phyloP scores from a whole-genome alignment of 2,113 vertebrate species.

The Xenopus laevis region DNA sequence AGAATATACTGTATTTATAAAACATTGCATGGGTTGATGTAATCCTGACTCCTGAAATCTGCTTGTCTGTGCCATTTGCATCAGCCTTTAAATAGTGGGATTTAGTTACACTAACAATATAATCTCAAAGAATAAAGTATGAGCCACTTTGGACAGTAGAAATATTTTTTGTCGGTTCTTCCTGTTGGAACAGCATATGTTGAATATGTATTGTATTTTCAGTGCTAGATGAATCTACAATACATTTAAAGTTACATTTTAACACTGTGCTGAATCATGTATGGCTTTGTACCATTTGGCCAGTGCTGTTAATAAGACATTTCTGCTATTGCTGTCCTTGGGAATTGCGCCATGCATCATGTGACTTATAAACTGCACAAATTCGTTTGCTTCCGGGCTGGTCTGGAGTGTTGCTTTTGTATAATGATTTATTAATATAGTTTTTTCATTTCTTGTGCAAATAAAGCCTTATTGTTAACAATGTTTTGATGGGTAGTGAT shows the following conservation, averaged over 20 bases:
- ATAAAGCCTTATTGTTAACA: constrained; percentile 62
- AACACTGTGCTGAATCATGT: background rate
- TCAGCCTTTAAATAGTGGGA: no score
- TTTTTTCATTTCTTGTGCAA: constrained; percentile 49
- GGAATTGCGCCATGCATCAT: constrained; percentile 27
- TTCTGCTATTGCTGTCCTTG: constrained; percentile 48
- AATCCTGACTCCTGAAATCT: no score
- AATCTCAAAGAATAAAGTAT: background rate
- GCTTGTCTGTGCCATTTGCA: no score
- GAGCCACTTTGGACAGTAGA: constrained; percentile 16
- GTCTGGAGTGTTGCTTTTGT: constrained; percentile 51
- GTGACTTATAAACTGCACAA: background rate
- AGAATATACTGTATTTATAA: no score
- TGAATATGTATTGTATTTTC: background rate
- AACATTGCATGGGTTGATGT: no score
- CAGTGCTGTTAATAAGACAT: constrained; percentile 48
- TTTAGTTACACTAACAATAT: no score
- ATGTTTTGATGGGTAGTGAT: constrained; percentile 58
- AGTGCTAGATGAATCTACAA: background rate
- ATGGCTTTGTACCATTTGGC: background rate
- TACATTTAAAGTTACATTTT: background rate
- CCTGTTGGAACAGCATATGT: background rate
- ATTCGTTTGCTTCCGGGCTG: background rate
- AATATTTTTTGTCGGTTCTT: background rate
- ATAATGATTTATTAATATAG: constrained; percentile 42